Evolutionary conservation across 2,888 invertebrate genomes (phyloP), one percentile per base, ranked within the genome.

Genomic region (Leptarthrus brevirostris): DNA sequence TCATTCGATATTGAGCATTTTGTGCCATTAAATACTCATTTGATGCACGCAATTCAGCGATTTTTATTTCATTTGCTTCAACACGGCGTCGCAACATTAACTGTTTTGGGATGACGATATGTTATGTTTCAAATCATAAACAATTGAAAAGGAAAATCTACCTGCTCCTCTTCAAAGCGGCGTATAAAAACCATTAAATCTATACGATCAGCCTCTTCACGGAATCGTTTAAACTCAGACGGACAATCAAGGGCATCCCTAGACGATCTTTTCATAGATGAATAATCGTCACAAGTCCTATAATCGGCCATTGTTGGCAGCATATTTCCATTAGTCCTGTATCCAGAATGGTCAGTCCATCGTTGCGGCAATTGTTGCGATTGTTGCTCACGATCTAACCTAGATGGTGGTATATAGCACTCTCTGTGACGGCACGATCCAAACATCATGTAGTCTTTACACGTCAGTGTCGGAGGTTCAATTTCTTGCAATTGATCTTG

Each of bases 11-110:
- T 77, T 90, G 90, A 22, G 92, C 92, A 83, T 93, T 93, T 83
- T 93, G 92, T 79, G 92, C 92, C 76, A 93, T 83, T 10, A 93
- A 86, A 81, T 93, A 92, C 81, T 93, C 92, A 82, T 93, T 93
- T 6, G 92, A 91, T 1, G 92, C 91, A 36, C 90, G 90, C 76
- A 93, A 83, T 82, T 92, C 92, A 34, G 88, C 88, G 16, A 91
- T 79, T 78, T 79, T 79, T 4, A 79, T 78, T 76, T 79, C 80
- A 74, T 80, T 80, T 14, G 78, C 76, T 74, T 80, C 79, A 1
- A 79, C 79, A 4, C 79, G 78, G 1, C 79, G 76, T 4, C 79
- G 77, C 2, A 81, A 64, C 78, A 80, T 79, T 4, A 75, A 72
- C 20, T 80, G 44, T 20, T 8, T 18, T 20, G 3, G n/a, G n/a